Evolutionary conservation across 2,888 invertebrate genomes (phyloP), one percentile per base, ranked within the genome.

Genomic region (Diplolepis rosae): DNA sequence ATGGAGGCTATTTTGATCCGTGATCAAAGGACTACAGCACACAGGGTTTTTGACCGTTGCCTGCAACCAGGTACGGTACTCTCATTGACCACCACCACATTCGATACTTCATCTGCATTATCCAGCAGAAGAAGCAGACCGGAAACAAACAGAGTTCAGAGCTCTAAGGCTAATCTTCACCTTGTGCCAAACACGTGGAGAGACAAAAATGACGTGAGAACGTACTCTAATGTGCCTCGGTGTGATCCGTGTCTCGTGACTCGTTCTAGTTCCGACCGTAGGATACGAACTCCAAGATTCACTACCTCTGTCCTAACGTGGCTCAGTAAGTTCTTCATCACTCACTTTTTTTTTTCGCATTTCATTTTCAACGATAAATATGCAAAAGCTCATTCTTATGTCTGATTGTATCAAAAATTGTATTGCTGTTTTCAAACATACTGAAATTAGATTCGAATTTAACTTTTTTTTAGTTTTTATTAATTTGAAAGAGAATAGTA

Each of bases 21-120:
- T 50, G 88, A 88, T 74, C 88, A 87, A 74, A 84, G 88, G 79
- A 87, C 87, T 66, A 88, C 88, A 11, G 80, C 80, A 22, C 88
- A 88, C 66, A 74, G 87, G 71, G 81, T 87, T 15, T 70, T 79
- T 39, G 83, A 84, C 56, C 77, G 80, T 30, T 72, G 45, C 42
- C 4, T n/a, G 7, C 5, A 61, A 18, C 7, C 24, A 24, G 7
- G 7, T 27, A 27, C n/a, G 3, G 65, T 69, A 66, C 35, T 4
- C 9, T 71, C 65, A n/a, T 35, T 51, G 24, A 45, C 68, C 28
- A 42, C 52, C 18, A 24, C 42, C 9, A 18, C 74, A 3, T 6
- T 50, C 65, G 18, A 65, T 15, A 66, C 28, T 18, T 39, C 66
- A 11, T 30, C 52, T 22, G 30, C 67, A 32, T 52, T 66, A 28